Base-by-base conservation (phyloP, 2,113 vertebrate genomes). In the Nicator chloris region DNA sequence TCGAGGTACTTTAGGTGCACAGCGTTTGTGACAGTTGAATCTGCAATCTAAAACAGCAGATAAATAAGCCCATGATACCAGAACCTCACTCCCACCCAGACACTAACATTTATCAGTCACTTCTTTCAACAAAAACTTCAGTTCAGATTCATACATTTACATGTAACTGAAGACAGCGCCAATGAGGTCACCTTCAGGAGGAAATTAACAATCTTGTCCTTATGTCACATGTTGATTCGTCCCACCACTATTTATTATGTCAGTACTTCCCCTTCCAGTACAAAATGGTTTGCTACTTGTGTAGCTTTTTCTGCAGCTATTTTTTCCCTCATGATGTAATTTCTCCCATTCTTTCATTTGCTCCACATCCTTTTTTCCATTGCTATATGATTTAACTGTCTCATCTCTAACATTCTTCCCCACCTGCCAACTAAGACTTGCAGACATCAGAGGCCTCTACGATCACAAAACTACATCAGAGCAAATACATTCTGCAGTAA, bases 1-100 rank as follows among this genome's bases (percentile, higher is more conserved):
- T 98, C 98, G 98, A 31, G 99, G 99, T 97, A 99, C 99, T 98
- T 99, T 99, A 76, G 99, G 98, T 63, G 99, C 99, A 93, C 99
- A 99, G 71, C 99, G 98, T 93, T 99, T 99, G 97, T 99, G 99
- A 94, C 99, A 99, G 92, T 99, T 99, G 96, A 99, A 99, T 97
- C 98, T 99, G 97, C 99, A 99, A 95, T 99, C 99, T 99, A 95
- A 89, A 91, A 96, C 0, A 84, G 70, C 96, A 95, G 59, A 95
- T 10, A 68, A 50, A 54, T 77, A 72, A 91, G 45, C 7, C 50
- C 57, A 42, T 6, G 7, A 60, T 18, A 90, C 11, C 31, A 93
- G 28, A 92, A 92, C 17, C 27, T 60, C 35, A 75, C 15, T 92
- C 33, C 33, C 50, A 47, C 10, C 68, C 64, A 45, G 56, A 56